Evolutionary conservation across 1,140 invertebrate species (phyloP), one percentile per base, ranked within the genome.

Genomic region (Drosophila obscura): DNA sequence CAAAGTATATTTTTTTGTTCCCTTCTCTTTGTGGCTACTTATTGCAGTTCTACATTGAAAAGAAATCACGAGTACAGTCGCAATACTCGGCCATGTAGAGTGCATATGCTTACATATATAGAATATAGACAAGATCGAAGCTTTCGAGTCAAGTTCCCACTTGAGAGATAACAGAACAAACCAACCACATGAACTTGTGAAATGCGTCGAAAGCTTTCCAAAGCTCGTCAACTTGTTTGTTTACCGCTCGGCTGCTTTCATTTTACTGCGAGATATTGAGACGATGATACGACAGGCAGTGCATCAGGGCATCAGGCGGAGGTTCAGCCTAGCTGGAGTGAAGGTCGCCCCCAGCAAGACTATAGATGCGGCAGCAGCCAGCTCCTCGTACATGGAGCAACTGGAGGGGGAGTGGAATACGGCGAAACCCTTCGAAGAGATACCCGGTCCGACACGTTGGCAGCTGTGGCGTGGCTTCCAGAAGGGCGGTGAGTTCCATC

Each of bases 401-500:
- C 22, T 80, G 35, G 52, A 69, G 11, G 8, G 49, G 5, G 83
- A 89, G 63, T 90, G 89, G 89, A 16, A 53, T 11, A 28, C 16
- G 1, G 90, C 74, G 0, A 69, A 68, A 22, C 61, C 83, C 0
- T 89, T 69, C 22, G 24, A 61, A 2, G 48, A 73, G 7, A 16
- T 89, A 16, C 87, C 90, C 4, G 79, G 83, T 5, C 81, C 82
- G 9, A 62, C 68, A 7, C 72, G 50, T n/a, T 78, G 73, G 68
- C 50, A 83, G 59, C 46, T 89, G 26, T 55, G 81, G 7, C 59
- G 78, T 1, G 80, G 73, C 0, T 89, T 73, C 28, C 66, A 77
- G 22, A 80, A 65, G 13, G 85, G 85, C 24, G 88, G 80, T 0
- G 65, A 79, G 22, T 85, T 52, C 39, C n/a, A 65, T 0, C 49